A percentile compares a stretch with the other conserved stretches of the same genome.
phyloP scores from a whole-genome alignment of 2,113 vertebrate species.

The Nyctibius bracteatus region DNA sequence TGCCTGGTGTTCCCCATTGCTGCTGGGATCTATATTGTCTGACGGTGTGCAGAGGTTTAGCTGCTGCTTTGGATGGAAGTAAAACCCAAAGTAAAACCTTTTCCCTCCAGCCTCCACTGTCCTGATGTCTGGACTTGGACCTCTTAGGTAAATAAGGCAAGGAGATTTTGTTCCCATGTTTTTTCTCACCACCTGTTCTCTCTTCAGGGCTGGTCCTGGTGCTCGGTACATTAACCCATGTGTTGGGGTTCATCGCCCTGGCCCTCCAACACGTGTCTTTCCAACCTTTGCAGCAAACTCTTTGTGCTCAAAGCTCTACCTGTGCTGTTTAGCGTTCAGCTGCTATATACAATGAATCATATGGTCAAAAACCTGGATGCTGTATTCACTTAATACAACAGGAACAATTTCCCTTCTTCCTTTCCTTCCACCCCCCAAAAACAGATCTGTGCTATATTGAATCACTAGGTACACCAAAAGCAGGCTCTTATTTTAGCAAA shows the following conservation, averaged over 20 bases:
- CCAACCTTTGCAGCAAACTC: neutral
- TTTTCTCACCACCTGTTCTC: neutral
- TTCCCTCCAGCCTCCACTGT: neutral
- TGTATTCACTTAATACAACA: slow-evolving; percentile 33
- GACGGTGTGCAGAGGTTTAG: neutral
- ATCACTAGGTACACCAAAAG: slow-evolving; percentile 55
- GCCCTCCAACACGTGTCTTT: neutral
- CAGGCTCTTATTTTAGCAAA: slow-evolving; percentile 57
- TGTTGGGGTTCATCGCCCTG: neutral
- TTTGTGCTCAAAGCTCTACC: neutral
- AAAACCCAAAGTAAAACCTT: neutral
- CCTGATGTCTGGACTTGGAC: neutral
- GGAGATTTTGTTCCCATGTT: neutral
- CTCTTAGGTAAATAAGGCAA: neutral
- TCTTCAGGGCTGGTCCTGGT: neutral
- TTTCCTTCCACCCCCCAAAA: neutral
- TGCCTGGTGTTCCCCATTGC: fast-evolving
- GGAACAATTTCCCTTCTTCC: slow-evolving; percentile 50
- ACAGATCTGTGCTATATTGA: slow-evolving; percentile 33
- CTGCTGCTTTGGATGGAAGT: neutral
- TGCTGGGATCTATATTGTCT: neutral
- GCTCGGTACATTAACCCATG: neutral
- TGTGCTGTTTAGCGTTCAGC: neutral
- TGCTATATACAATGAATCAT: slow-evolving; percentile 5
- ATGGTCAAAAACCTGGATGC: slow-evolving; percentile 5